phyloP scores from a whole-genome alignment of 92 coral and sea anemone genomes.

The Porites divaricata region DNA sequence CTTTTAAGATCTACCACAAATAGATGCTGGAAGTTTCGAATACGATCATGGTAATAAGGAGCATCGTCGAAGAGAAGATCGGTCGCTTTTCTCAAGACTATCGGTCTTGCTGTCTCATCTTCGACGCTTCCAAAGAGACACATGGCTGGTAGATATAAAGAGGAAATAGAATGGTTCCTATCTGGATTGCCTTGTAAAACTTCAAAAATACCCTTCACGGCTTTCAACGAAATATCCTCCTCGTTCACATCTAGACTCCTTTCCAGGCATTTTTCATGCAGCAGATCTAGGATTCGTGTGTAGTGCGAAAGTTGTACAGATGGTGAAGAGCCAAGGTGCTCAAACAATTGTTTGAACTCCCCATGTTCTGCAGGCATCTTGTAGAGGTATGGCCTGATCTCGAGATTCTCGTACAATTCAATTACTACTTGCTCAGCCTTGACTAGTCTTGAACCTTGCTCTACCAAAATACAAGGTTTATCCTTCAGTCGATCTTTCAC shows the following conservation, averaged over 20 bases:
- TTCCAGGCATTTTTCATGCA: slow-evolving; percentile 17
- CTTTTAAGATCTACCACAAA: slow-evolving; percentile 45
- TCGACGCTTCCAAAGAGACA: not conserved
- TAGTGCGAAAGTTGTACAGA: slow-evolving; percentile 67
- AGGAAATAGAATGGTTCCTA: not conserved
- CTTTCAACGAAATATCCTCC: slow-evolving; percentile 30
- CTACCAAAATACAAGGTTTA: slow-evolving; percentile 58
- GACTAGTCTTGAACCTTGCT: slow-evolving; percentile 56
- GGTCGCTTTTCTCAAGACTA: slow-evolving; percentile 47
- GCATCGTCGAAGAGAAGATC: slow-evolving; percentile 68
- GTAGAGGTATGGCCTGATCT: slow-evolving; percentile 76
- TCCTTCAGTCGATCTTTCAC: slow-evolving; percentile 23
- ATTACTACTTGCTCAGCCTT: slow-evolving; percentile 56
- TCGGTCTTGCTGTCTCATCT: not conserved
- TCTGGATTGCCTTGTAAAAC: slow-evolving; percentile 4
- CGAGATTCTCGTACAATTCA: slow-evolving; percentile 32
- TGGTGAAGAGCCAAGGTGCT: slow-evolving; percentile 58
- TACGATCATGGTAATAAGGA: slow-evolving; percentile 63
- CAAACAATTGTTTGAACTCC: slow-evolving; percentile 37
- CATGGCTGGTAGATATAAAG: slow-evolving; percentile 67
- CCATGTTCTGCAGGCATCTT: slow-evolving; percentile 54
- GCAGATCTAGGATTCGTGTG: slow-evolving; percentile 54
- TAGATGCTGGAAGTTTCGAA: slow-evolving; percentile 17
- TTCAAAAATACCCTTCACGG: slow-evolving; percentile 63
- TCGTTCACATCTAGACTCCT: slow-evolving; percentile 60